These are phyloP conservation scores for Caenorhabditis plicata DNA, from an alignment of 2,888 invertebrate species.

Conservation along the genomic window DNA sequence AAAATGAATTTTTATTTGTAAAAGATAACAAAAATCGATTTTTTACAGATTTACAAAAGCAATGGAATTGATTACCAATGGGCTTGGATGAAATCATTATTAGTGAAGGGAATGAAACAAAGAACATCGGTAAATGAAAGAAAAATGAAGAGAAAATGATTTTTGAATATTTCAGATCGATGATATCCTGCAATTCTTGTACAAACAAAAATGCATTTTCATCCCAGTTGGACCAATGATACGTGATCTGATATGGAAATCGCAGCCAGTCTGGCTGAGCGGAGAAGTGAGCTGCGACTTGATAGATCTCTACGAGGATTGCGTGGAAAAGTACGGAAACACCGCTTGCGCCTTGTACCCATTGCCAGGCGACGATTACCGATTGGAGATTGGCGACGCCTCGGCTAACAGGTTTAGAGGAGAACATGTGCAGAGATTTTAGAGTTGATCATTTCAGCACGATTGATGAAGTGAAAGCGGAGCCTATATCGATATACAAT, in stretches of 20 bases:
- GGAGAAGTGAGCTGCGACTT: conserved; percentile 35
- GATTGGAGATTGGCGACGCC: conserved; percentile 44
- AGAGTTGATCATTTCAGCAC: too few species aligned
- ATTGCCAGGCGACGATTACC: conserved; percentile 11
- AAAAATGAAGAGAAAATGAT: neutral
- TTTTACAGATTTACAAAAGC: conserved; percentile 29
- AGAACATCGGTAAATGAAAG: conserved; percentile 4
- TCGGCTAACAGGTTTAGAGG: too few species aligned
- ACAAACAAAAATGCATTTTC: conserved; percentile 12
- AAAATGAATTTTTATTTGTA: neutral
- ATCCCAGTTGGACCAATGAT: conserved; percentile 24
- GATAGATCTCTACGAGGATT: conserved; percentile 28
- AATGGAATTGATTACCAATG: conserved; percentile 35
- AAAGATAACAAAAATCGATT: neutral
- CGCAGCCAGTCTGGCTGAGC: conserved; percentile 15
- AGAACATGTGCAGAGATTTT: too few species aligned
- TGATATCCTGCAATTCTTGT: conserved; percentile 12
- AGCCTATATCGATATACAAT: conserved; percentile 32
- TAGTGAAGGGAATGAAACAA: conserved; percentile 21
- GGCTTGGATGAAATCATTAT: conserved; percentile 37
- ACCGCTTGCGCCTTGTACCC: conserved; percentile 33
- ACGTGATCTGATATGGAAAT: conserved; percentile 6
- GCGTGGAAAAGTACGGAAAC: conserved; percentile 17
- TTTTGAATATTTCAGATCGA: conserved; percentile 11
- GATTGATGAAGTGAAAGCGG: conserved; percentile 10